These are phyloP conservation scores for Corythornis madagascariensis DNA, from an alignment of 2,113 vertebrate genomes.

Conservation along the genomic window DNA sequence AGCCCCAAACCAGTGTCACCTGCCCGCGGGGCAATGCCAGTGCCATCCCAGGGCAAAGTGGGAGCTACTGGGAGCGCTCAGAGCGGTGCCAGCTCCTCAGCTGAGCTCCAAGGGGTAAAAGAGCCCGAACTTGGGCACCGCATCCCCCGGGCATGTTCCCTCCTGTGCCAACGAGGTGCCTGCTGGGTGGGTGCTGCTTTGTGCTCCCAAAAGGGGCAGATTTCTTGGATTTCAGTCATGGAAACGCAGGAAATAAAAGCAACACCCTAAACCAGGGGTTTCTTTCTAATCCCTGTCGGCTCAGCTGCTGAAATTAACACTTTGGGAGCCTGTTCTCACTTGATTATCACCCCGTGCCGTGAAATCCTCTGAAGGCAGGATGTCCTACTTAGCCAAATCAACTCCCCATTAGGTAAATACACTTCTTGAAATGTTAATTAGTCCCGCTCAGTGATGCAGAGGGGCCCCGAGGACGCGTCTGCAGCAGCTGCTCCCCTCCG, in stretches of 20 bases:
- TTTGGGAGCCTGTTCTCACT: slow-evolving; percentile 36
- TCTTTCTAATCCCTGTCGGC: neutral
- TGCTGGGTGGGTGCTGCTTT: neutral
- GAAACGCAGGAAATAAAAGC: neutral
- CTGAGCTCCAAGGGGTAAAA: neutral
- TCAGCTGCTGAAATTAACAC: slow-evolving; percentile 43
- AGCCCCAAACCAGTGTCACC: neutral
- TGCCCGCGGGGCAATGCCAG: neutral
- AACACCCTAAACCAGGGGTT: neutral
- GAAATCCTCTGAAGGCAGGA: slow-evolving; percentile 53
- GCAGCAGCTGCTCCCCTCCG: neutral
- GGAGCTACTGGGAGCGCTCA: rapidly evolving
- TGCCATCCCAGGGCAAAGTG: neutral
- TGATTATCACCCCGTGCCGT: neutral
- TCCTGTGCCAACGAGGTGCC: neutral
- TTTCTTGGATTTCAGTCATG: neutral
- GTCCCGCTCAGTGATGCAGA: neutral
- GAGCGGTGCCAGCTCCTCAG: neutral
- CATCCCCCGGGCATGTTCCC: neutral
- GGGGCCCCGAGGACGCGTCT: neutral
- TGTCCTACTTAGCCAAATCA: slow-evolving; percentile 60
- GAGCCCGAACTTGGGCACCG: rapidly evolving
- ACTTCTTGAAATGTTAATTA: slow-evolving; percentile 57
- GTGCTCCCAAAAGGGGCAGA: neutral
- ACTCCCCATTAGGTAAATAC: slow-evolving; percentile 34